Base-by-base conservation (phyloP, 35 echinoderm and acorn worm genomes). In the Apostichopus parvimensis region DNA sequence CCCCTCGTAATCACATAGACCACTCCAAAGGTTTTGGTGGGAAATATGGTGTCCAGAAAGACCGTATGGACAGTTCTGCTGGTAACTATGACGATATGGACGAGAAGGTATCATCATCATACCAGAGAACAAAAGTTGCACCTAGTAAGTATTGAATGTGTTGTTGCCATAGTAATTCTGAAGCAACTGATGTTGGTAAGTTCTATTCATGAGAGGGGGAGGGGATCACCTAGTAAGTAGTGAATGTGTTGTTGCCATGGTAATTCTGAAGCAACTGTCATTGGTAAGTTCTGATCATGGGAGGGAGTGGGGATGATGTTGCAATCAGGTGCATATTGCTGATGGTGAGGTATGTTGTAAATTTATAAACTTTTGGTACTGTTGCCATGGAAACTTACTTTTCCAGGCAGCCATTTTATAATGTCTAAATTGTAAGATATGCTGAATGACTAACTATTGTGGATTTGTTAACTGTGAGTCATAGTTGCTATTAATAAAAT, bases 1-100 rank as follows among this genome's bases (percentile, higher is more conserved):
- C 34, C 21, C 10, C 20, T 73, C 60, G 65, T 87, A 79, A 23
- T 78, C 34, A 77, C 73, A 22, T 90, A 92, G 94, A 96, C 71
- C 94, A 96, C 83, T 66, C 95, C 54, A 88, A 91, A 61, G 95
- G 95, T 64, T 96, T 96, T 92, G 96, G 96, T 77, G 96, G 96
- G 5, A 93, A 94, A 90, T 98, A 98, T 45, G 96, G 96, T 9
- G 96, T 98, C 11, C 96, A 98, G 89, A 87, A 78, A 55, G 90
- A 93, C 68, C 75, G 78, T 53, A 90, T 94, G 68, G 96, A 98
- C 79, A 77, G 76, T 9, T 91, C 91, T 1, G 96, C 94, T 6
- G 94, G 93, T 24, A 84, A 90, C 6, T 94, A 95, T 83, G 96
- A 95, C 25, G 94, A 98, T 70, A 98, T 93, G 91, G 53, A 90